Base-by-base conservation (phyloP, 2,888 invertebrate genomes). In the Hirtodrosophila alboralis region DNA sequence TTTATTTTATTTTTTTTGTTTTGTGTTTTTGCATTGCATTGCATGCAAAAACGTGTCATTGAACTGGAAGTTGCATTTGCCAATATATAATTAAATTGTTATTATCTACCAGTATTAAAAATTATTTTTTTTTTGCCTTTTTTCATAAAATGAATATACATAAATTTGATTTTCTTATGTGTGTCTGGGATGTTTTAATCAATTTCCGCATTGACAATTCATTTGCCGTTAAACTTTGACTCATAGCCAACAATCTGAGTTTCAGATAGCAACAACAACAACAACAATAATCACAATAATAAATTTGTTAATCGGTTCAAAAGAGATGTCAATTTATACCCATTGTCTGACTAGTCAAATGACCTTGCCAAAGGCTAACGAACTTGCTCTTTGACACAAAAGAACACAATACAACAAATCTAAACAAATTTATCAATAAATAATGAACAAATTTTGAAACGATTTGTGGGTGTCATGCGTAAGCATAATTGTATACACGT, bases 201-300 rank as follows among this genome's bases (percentile, higher is more conserved):
- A 53, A 58, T 76, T 75, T 75, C 75, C 75, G 75, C 74, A 52
- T 73, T 63, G 62, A 54, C 66, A 58, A 69, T 66, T 69, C 44
- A 57, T 57, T 52, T 54, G 56, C 64, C 52, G 61, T 56, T 66
- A 64, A 61, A 56, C 54, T 68, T 52, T 58, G 62, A 75, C 30
- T 73, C 74, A 74, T 34, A 26, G n/a, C 8, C 45, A 33, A 23
- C 47, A 36, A n/a, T n/a, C n/a, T n/a, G n/a, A n/a, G 26, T 8
- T 31, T 9, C 31, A 4, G 27, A 7, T 9, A 31, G 30, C 27
- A 49, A 34, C 10, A 51, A 27, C 31, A 52, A 28, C 13, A 37
- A 53, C 12, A 48, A 16, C n/a, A 38, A 12, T 16, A 49, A 28
- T 23, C 34, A 18, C 8, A 33, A 48, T 16, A 37, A 26, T 10